Percentiles rank a stretch among this genome's conserved stretches.
These are phyloP conservation scores for Poeciliopsis occidentalis DNA, from an alignment of 2,113 vertebrate species.

Conservation along the genomic window DNA sequence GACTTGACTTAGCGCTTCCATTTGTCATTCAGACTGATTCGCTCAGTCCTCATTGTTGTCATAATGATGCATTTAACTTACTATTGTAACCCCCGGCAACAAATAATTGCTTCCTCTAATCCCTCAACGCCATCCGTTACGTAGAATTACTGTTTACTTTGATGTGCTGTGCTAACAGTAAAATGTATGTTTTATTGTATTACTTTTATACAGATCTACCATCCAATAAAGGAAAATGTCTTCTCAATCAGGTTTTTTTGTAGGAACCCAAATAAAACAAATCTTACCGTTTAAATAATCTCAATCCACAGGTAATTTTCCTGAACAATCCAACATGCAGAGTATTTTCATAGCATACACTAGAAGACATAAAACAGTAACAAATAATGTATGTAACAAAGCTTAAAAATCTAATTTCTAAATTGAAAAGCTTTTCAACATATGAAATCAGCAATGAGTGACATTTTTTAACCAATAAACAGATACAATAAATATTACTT, in stretches of 20 bases:
- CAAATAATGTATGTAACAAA: not conserved
- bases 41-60: slow-evolving; percentile 49
- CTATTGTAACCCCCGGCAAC: slow-evolving; percentile 37
- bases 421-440: slow-evolving; percentile 4
- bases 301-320: not conserved
- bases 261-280: slow-evolving; percentile 2
- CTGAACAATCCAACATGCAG: not conserved
- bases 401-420: not conserved
- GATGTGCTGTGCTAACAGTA: slow-evolving; percentile 1
- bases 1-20: slow-evolving; percentile 49
- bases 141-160: slow-evolving; percentile 15
- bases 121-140: slow-evolving; percentile 18
- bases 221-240: not conserved
- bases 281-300: not conserved
- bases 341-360: slow-evolving; percentile 1
- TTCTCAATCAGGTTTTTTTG: not conserved
- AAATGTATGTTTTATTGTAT: slow-evolving; percentile 14
- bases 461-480: slow-evolving; percentile 15
- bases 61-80: slow-evolving; percentile 66
- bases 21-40: slow-evolving; percentile 56
- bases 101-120: slow-evolving; percentile 49
- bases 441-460: slow-evolving; percentile 7
- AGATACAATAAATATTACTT: slow-evolving; percentile 50
- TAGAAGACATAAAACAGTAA: not conserved
- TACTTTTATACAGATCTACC: not conserved